Percentiles rank a stretch among this genome's conserved stretches.
Evolutionary conservation across 2,888 invertebrate genomes (phyloP).

Genomic region (Sipha maydis): DNA sequence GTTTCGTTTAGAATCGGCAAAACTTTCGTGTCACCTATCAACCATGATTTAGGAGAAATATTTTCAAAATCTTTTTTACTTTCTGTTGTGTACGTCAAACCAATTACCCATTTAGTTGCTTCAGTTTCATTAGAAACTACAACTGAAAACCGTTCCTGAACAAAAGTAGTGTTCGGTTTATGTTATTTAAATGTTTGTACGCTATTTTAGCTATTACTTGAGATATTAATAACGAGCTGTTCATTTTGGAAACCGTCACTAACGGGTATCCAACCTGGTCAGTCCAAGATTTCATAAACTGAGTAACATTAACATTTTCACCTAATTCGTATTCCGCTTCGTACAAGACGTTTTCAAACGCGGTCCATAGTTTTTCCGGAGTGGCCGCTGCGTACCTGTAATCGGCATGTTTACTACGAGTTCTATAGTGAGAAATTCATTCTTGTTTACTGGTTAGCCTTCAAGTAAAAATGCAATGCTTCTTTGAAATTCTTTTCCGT

Average conservation of each 20-base stretch:
- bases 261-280: conserved; percentile 78
- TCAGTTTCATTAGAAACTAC: not conserved
- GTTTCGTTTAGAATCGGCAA: conserved; percentile 66
- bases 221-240: conserved; percentile 69
- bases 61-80: conserved; percentile 63
- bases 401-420: not conserved
- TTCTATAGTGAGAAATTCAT: too few species aligned
- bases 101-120: conserved; percentile 71
- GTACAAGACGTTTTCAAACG: conserved; percentile 66
- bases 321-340: conserved; percentile 48
- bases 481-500: conserved; percentile 70
- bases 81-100: conserved; percentile 70
- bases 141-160: conserved; percentile 47
- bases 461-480: conserved; percentile 71
- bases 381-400: conserved; percentile 36
- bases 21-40: conserved; percentile 62
- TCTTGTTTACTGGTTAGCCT: not conserved
- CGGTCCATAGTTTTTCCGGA: conserved; percentile 62
- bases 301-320: conserved; percentile 67
- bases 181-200: not conserved
- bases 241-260: conserved; percentile 70
- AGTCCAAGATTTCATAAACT: conserved; percentile 81
- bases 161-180: not conserved
- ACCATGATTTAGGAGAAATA: conserved; percentile 11
- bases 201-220: conserved; percentile 68